Evolutionary conservation across 2,888 invertebrate genomes (phyloP).

Genomic region (Erebia ligea): DNA sequence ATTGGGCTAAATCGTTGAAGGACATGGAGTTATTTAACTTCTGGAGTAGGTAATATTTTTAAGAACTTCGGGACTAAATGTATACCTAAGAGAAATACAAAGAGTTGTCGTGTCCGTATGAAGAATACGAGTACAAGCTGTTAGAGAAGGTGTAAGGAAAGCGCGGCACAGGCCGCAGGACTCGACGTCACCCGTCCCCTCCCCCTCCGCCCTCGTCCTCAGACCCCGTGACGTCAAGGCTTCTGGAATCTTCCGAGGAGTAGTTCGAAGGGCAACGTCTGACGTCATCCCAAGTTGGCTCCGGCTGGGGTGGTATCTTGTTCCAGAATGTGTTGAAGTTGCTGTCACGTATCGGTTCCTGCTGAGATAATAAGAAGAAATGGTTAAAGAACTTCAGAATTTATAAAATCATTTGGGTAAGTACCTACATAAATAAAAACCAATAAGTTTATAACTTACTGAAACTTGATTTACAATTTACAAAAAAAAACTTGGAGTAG

Average conservation of each 20-base stretch:
- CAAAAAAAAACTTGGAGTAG: too few species aligned
- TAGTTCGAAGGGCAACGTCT: slow-evolving; percentile 68
- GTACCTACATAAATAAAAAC: too few species aligned
- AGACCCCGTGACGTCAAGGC: slow-evolving; percentile 79
- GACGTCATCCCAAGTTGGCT: slow-evolving; percentile 67
- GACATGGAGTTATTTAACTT: too few species aligned
- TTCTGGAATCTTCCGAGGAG: slow-evolving; percentile 77
- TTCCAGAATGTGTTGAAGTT: slow-evolving; percentile 79
- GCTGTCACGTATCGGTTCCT: slow-evolving; percentile 71
- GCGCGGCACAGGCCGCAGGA: slow-evolving; percentile 81
- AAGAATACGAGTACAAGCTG: slow-evolving; percentile 58
- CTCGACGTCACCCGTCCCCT: slow-evolving; percentile 72
- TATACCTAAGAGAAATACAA: slow-evolving; percentile 60
- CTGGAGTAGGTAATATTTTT: too few species aligned
- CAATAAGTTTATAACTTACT: too few species aligned
- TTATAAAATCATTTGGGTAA: not conserved
- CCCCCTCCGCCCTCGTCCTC: slow-evolving; percentile 74
- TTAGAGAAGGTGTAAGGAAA: slow-evolving; percentile 64
- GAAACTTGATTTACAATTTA: too few species aligned
- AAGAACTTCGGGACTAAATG: not conserved
- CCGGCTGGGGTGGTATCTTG: slow-evolving; percentile 69
- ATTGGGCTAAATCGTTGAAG: too few species aligned
- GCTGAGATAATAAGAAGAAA: slow-evolving; percentile 27
- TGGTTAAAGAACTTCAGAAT: not conserved
- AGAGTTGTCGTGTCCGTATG: slow-evolving; percentile 61